Conservation (phyloP, 2,888 invertebrate genomes). For the Nephrotoma flavescens region DNA sequence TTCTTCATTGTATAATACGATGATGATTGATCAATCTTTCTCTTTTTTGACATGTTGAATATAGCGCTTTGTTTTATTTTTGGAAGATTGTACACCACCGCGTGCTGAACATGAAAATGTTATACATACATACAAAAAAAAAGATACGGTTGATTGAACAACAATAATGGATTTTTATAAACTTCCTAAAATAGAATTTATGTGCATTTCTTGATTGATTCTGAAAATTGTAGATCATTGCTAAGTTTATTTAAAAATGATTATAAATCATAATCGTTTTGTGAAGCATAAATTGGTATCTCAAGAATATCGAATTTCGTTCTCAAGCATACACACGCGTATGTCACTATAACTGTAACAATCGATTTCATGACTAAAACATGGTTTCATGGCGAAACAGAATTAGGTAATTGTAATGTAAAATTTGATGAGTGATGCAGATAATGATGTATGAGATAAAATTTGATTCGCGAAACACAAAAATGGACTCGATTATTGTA, state of each 20-base stretch:
- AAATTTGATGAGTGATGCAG: too few species aligned
- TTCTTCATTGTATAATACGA: background rate
- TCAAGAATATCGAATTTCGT: background rate
- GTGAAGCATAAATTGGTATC: background rate
- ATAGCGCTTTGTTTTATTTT: background rate
- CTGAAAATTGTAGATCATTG: background rate
- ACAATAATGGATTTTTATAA: background rate
- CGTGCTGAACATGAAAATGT: background rate
- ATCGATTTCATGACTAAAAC: too few species aligned
- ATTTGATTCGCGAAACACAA: too few species aligned
- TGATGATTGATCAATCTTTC: background rate
- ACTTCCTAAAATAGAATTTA: background rate
- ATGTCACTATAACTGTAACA: too few species aligned
- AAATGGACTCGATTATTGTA: too few species aligned
- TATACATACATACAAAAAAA: background rate
- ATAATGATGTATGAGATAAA: too few species aligned
- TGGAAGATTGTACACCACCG: background rate
- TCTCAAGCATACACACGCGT: background rate
- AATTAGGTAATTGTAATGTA: too few species aligned
- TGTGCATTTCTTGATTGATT: background rate
- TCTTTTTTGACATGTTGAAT: background rate
- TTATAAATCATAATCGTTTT: background rate
- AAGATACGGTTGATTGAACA: background rate
- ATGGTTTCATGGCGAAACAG: too few species aligned
- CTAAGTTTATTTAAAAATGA: background rate